These are phyloP conservation scores for Bombus affinis DNA, from an alignment of 1,140 invertebrate genomes.

Conservation along the genomic window DNA sequence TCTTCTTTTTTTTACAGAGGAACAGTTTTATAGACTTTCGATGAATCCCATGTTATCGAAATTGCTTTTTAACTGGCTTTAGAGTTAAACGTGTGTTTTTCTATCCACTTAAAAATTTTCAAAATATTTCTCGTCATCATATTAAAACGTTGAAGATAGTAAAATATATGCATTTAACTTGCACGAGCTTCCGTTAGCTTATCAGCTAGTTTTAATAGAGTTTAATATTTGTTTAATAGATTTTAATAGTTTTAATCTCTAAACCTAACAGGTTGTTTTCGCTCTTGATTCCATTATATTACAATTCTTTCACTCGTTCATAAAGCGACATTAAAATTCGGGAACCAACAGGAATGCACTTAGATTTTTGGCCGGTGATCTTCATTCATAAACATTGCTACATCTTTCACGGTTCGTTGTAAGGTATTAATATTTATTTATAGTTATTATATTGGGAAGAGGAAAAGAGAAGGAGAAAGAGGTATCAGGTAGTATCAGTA, in stretches of 20 bases:
- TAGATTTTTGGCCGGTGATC: background rate
- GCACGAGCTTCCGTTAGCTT: background rate
- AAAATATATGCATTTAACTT: too few relatives aligned
- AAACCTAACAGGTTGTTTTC: too few relatives aligned
- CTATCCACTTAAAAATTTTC: background rate
- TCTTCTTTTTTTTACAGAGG: too few relatives aligned
- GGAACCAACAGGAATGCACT: background rate
- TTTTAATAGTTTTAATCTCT: background rate
- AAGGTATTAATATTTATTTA: background rate
- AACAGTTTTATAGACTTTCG: too few relatives aligned
- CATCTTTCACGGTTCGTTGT: background rate
- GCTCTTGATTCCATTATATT: too few relatives aligned
- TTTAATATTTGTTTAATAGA: background rate
- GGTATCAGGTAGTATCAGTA: background rate
- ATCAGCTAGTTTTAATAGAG: background rate
- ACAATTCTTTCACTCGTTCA: background rate
- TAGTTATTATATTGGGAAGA: background rate
- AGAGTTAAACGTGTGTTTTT: background rate
- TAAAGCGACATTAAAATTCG: background rate
- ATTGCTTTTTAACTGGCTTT: background rate
- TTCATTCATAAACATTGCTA: background rate
- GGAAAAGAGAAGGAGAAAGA: background rate
- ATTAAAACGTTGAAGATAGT: too few relatives aligned
- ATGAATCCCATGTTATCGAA: too few relatives aligned
- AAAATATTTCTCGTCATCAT: too few relatives aligned